phyloP scores from a whole-genome alignment of 1,140 invertebrate species.

The Ostrea edulis region DNA sequence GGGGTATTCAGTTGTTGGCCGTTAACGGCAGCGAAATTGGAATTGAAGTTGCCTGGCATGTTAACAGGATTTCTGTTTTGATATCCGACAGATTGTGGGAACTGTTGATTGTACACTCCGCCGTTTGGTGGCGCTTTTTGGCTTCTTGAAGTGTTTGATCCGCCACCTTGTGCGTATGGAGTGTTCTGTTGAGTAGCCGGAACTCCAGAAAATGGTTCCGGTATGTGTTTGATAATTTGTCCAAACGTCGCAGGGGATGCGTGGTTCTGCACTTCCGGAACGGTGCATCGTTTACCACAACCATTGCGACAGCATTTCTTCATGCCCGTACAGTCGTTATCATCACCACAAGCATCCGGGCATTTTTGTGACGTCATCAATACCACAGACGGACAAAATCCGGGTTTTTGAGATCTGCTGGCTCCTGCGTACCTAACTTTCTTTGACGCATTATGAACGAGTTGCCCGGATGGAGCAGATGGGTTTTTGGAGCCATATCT shows the following conservation, averaged over 20 bases:
- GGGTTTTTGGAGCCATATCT: slow-evolving; percentile 2
- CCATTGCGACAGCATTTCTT: not conserved
- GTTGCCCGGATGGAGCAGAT: not conserved
- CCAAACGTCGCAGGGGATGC: not conserved
- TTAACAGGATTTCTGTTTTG: not conserved
- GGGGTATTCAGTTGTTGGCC: not conserved
- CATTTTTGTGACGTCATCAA: slow-evolving; percentile 10
- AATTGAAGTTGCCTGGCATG: not conserved
- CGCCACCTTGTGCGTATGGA: not conserved
- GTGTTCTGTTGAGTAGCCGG: not conserved
- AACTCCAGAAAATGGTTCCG: not conserved
- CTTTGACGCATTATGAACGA: not conserved
- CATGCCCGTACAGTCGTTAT: not conserved
- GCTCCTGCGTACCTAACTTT: not conserved
- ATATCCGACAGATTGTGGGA: not conserved
- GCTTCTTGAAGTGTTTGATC: not conserved
- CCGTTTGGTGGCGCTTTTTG: not conserved
- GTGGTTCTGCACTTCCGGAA: not conserved
- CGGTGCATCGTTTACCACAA: not conserved
- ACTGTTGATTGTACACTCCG: not conserved
- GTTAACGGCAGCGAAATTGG: not conserved
- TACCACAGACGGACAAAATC: not conserved
- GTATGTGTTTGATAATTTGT: not conserved
- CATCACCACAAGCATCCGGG: not conserved
- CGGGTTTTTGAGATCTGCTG: not conserved